Evolutionary conservation across 2,888 invertebrate genomes (phyloP).

Genomic region (Parochlus steinenii): DNA sequence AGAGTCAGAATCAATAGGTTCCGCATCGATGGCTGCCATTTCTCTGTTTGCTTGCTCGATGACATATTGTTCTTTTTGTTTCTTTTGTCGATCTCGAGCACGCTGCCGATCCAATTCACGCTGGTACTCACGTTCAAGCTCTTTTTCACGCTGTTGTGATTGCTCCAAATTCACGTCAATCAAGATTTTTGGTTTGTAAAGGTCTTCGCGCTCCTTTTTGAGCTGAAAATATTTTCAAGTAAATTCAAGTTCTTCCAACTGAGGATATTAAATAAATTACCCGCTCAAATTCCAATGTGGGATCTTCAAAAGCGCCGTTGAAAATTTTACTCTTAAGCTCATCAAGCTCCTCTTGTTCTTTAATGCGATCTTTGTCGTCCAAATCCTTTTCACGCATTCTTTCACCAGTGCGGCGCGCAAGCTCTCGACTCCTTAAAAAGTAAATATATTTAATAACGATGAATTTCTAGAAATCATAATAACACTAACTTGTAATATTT

Average conservation of each 20-base stretch:
- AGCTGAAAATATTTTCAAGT: conserved; percentile 21
- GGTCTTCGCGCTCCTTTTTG: conserved; percentile 60
- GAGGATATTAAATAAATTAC: conserved; percentile 18
- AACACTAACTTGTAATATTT: conserved; percentile 77
- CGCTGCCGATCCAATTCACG: conserved; percentile 27
- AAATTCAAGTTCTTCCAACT: background rate
- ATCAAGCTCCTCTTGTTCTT: conserved; percentile 76
- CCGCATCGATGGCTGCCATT: conserved; percentile 48
- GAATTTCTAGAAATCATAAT: conserved; percentile 5
- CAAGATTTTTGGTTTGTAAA: conserved; percentile 67
- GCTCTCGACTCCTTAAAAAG: conserved; percentile 53
- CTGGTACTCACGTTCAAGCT: conserved; percentile 35
- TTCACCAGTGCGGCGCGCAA: conserved; percentile 79
- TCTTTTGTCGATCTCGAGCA: conserved; percentile 30
- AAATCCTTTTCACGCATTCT: conserved; percentile 85
- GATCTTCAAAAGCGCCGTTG: conserved; percentile 45
- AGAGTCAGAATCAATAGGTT: conserved; percentile 58
- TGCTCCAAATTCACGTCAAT: conserved; percentile 49
- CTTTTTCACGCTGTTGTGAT: conserved; percentile 41
- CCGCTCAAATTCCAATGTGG: conserved; percentile 49
- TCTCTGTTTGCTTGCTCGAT: conserved; percentile 39
- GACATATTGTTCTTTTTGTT: conserved; percentile 32
- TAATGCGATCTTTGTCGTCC: conserved; percentile 77
- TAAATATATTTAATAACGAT: conserved; percentile 4
- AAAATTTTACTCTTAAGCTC: conserved; percentile 65